Evolutionary conservation across 2,113 vertebrate species (phyloP).

Genomic region (Cyanistes caeruleus): DNA sequence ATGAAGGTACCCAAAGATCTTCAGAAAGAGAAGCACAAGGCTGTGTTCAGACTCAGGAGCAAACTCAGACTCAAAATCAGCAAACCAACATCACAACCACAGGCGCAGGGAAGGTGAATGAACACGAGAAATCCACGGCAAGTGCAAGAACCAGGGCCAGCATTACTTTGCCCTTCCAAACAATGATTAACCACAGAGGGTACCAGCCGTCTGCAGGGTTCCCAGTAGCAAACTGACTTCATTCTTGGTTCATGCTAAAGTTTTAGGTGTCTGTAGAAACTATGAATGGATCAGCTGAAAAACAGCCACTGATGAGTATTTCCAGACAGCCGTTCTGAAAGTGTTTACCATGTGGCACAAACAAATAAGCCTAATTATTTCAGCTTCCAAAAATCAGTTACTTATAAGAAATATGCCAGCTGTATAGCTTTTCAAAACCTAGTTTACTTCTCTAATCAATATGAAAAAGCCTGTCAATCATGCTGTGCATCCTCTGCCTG

Average conservation of each 20-base stretch:
- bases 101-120: background rate
- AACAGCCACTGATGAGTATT: background rate
- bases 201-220: background rate
- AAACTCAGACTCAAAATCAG: no score
- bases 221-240: background rate
- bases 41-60: background rate
- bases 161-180: background rate
- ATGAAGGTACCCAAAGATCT: background rate
- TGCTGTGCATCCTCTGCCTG: background rate
- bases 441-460: background rate
- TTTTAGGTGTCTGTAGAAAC: background rate
- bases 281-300: background rate
- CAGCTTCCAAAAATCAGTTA: background rate
- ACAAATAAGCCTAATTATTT: background rate
- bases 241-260: background rate
- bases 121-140: background rate
- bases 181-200: background rate
- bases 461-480: background rate
- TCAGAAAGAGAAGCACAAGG: background rate
- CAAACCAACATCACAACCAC: background rate
- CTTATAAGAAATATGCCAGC: background rate
- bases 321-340: background rate
- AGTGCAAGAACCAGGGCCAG: background rate
- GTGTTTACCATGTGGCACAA: background rate
- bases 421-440: background rate